phyloP scores from a whole-genome alignment of 2,113 vertebrate genomes.

The Neodon shergylaensis region DNA sequence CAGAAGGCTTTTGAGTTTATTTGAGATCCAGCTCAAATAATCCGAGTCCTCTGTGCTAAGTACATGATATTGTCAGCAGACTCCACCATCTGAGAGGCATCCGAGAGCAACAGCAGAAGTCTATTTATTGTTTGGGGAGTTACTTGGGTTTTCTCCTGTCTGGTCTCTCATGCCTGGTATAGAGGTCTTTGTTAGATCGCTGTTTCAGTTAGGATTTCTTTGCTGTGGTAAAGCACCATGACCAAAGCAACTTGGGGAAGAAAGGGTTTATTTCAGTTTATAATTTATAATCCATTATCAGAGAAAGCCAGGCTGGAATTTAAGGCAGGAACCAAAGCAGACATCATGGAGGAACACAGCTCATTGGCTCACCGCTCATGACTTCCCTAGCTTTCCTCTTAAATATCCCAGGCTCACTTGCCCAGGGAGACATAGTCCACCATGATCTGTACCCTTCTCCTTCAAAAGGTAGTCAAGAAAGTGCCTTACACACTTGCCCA shows the following conservation, averaged over 20 bases:
- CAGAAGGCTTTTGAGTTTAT: background rate
- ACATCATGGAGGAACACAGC: background rate
- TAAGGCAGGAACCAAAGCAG: background rate
- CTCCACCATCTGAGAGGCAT: background rate
- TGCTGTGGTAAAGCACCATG: background rate
- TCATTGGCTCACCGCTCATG: background rate
- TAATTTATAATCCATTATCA: background rate
- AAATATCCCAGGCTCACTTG: background rate
- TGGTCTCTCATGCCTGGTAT: background rate
- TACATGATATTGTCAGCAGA: background rate
- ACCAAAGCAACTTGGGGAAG: background rate
- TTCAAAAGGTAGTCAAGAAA: background rate
- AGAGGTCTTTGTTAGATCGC: background rate
- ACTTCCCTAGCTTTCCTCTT: background rate
- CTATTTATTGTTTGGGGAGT: background rate
- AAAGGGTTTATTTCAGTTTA: background rate
- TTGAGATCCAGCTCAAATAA: background rate
- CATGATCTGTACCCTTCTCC: background rate
- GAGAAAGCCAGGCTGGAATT: background rate
- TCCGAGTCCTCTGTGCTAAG: background rate
- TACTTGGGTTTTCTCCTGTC: too few species aligned
- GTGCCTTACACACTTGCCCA: background rate
- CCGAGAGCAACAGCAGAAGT: too few species aligned
- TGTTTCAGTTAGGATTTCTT: background rate
- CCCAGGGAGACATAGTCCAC: background rate